Evolutionary conservation across 2,888 invertebrate species (phyloP).

Genomic region (Eupithecia vulgata): DNA sequence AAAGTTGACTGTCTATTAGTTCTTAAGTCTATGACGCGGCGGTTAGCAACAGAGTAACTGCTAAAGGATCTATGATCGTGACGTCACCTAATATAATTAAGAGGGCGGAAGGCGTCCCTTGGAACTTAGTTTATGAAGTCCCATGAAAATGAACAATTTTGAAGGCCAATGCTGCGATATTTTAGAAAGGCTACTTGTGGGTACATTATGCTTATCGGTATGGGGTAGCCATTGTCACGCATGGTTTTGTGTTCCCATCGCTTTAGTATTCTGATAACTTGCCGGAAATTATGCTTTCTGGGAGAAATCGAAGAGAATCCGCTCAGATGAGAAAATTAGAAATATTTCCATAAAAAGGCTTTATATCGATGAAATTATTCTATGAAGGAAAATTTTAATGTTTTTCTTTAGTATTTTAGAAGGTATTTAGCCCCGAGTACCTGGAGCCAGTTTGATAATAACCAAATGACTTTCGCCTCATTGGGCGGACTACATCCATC

Average conservation of each 20-base stretch:
- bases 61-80: conserved; percentile 25
- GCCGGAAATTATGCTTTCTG: background rate
- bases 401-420: background rate
- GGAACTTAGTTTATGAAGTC: conserved; percentile 15
- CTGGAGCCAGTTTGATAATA: background rate
- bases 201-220: conserved; percentile 4
- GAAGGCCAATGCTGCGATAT: conserved; percentile 21
- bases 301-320: background rate
- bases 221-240: conserved; percentile 9
- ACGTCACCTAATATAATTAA: conserved; percentile 30
- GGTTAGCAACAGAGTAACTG: conserved; percentile 30
- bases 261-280: background rate
- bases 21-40: conserved; percentile 19
- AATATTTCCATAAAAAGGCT: background rate
- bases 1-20: background rate
- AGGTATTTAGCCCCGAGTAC: background rate
- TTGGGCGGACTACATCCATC: background rate
- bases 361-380: background rate
- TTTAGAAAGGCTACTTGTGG: background rate
- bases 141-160: conserved; percentile 22
- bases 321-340: background rate
- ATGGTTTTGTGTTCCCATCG: background rate
- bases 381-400: background rate
- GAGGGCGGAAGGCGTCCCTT: conserved; percentile 20
- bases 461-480: background rate